These are phyloP conservation scores for Enteromius treurensis DNA, from an alignment of 2,797 vertebrate species.

Conservation along the genomic window DNA sequence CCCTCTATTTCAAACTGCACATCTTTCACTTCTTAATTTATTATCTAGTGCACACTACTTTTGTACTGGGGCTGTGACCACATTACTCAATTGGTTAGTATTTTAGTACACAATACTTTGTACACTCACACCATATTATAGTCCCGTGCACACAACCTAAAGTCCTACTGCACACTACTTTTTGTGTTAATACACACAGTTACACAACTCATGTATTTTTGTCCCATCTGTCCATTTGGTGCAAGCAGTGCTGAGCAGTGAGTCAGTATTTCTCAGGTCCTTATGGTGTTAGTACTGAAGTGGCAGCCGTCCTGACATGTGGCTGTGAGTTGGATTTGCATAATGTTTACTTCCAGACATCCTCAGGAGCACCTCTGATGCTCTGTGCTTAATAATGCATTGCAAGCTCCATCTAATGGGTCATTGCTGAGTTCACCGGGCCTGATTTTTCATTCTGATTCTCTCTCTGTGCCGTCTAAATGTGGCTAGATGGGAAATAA, in stretches of 20 bases:
- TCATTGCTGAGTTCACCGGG: slow-evolving; percentile 37
- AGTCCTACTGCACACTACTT: background rate
- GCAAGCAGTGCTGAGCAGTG: slow-evolving; percentile 3
- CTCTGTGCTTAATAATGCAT: slow-evolving; percentile 59
- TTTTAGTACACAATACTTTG: background rate
- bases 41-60: background rate
- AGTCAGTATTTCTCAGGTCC: background rate
- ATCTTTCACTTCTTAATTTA: background rate
- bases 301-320: background rate
- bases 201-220: no score
- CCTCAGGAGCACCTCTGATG: slow-evolving; percentile 36
- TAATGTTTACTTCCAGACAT: slow-evolving; percentile 49
- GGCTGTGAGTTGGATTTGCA: slow-evolving; percentile 40
- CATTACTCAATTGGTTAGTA: background rate
- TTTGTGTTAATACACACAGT: no score
- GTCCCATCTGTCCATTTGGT: background rate
- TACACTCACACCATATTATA: background rate
- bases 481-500: slow-evolving; percentile 20
- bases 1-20: background rate
- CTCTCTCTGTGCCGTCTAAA: slow-evolving; percentile 4
- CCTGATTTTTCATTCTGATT: slow-evolving; percentile 25
- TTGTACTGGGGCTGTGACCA: background rate
- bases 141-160: background rate
- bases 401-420: slow-evolving; percentile 40
- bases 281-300: slow-evolving; percentile 1